Conservation (phyloP, 2,797 vertebrate genomes). For the Prunella strophiata region DNA sequence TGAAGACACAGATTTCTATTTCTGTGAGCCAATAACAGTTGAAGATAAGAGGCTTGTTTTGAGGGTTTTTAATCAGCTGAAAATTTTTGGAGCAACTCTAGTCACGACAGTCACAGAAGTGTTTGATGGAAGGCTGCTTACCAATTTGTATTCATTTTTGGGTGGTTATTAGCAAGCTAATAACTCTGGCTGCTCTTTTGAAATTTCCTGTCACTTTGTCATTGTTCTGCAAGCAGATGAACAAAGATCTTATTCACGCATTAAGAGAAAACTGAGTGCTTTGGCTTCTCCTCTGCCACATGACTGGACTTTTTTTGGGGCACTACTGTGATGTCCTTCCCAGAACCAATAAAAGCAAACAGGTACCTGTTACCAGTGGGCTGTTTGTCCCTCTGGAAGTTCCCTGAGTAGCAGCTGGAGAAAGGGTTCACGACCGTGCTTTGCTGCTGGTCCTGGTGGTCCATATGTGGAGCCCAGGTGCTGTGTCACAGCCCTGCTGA, state of each 20-base stretch:
- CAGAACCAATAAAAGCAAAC: neutral
- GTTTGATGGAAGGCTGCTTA: neutral
- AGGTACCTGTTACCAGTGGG: neutral
- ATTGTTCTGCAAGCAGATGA: neutral
- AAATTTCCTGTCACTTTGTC: neutral
- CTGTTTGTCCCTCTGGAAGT: neutral
- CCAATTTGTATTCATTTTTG: neutral
- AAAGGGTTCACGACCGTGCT: rapidly evolving
- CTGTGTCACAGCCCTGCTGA: neutral
- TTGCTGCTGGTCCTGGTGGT: neutral
- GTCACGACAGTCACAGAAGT: neutral
- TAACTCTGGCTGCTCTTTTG: neutral
- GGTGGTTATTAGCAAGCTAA: slow-evolving; percentile 4
- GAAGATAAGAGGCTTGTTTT: neutral
- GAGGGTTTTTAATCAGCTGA: neutral
- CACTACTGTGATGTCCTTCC: neutral
- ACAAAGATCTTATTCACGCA: rapidly evolving
- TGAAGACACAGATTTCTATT: neutral
- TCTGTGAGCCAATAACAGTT: neutral
- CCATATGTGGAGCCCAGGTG: neutral
- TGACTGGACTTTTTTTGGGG: neutral
- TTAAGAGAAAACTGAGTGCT: neutral
- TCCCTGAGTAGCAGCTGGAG: neutral
- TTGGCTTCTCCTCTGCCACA: neutral
- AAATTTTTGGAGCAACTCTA: neutral